Evolutionary conservation across 2,888 invertebrate species (phyloP), one percentile per base, ranked within the genome.

Genomic region (Thereva nobilitata): DNA sequence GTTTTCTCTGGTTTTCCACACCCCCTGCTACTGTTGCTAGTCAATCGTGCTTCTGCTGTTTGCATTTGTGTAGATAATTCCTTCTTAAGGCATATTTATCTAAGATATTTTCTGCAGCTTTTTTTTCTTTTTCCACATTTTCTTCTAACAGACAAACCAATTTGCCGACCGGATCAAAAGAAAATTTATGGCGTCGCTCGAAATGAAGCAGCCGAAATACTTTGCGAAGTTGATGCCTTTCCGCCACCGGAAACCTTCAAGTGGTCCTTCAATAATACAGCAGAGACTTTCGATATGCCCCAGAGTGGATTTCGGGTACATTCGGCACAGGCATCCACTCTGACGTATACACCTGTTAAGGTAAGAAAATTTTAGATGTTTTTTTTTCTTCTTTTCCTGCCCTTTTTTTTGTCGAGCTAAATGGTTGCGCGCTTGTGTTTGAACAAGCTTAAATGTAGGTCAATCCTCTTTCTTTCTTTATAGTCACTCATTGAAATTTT

Each of bases 241-340:
- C 93, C 94, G 10, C 86, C 88, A 1, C 92, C 92, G 2, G 89
- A 89, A 75, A 89, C 86, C 75, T 94, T 93, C 80, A 89, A 89
- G 74, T 94, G 94, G 94, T 88, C 89, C 38, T 91, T 95, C 79
- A 95, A 95, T 83, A 94, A 93, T 82, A 91, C 93, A 45, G 88
- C 91, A 72, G 92, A 92, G 77, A 88, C 88, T 73, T 84, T 87
- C 70, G 92, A 93, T 75, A 87, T 93, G 76, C 86, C 89, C 47
- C 85, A 86, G 73, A 84, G 85, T 73, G 87, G 89, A 72, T 91
- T 87, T 79, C 76, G 79, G 52, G 83, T 83, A 61, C 84, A 84
- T 70, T 83, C 84, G 6, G 84, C 84, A 3, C 80, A 81, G 71
- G 80, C 80, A 61, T 91, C 88, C 55, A 87, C 89, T 5, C 83